Evolutionary conservation across 2,797 vertebrate genomes (phyloP).

Genomic region (Rousettus madagascariensis): DNA sequence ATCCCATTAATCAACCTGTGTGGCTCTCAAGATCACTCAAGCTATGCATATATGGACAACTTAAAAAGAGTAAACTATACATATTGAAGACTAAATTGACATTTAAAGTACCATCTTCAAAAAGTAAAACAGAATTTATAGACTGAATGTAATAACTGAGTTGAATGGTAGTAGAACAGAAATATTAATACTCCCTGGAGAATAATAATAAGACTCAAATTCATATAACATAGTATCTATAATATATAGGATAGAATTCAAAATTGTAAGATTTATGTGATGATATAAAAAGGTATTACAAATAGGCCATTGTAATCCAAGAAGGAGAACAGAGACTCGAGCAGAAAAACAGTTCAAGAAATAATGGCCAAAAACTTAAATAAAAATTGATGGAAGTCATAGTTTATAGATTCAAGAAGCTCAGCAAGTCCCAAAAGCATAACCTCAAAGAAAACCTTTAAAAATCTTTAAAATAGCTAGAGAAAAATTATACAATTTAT

Average conservation of each 20-base stretch:
- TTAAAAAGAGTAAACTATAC: neutral
- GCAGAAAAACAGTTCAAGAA: neutral
- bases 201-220: neutral
- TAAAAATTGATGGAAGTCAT: neutral
- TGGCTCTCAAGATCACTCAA: neutral
- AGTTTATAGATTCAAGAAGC: neutral
- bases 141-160: neutral
- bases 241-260: neutral
- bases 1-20: neutral
- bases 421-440: neutral
- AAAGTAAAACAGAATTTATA: neutral
- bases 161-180: neutral
- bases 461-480: neutral
- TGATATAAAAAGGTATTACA: neutral
- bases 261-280: neutral
- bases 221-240: neutral
- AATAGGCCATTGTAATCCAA: neutral
- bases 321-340: neutral
- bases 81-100: neutral
- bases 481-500: neutral
- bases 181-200: neutral
- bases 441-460: neutral
- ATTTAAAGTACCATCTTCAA: neutral
- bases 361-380: neutral
- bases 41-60: neutral